Conservation (phyloP, 2,888 invertebrate genomes). For the Apodemia arnacis region DNA sequence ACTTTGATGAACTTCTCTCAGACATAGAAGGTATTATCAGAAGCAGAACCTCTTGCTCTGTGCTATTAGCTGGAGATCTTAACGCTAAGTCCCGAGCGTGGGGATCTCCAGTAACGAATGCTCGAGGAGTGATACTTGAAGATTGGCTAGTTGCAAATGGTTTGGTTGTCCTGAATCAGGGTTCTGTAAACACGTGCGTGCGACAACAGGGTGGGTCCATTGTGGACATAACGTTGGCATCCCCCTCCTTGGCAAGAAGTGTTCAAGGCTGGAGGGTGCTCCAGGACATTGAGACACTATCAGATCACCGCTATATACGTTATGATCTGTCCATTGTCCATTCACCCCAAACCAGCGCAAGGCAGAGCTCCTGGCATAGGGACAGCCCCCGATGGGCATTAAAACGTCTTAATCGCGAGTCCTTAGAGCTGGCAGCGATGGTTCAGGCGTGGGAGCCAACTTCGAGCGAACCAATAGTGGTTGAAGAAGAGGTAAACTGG, state of each 20-base stretch:
- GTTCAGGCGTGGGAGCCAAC: background rate
- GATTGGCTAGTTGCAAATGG: too few relatives aligned
- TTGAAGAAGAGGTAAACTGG: background rate
- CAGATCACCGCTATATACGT: background rate
- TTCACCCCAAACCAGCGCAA: background rate
- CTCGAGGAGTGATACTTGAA: background rate
- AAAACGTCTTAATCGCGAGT: background rate
- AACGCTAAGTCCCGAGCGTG: background rate
- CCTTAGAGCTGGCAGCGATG: background rate
- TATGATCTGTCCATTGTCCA: background rate
- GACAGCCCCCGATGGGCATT: background rate
- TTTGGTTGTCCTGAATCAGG: too few relatives aligned
- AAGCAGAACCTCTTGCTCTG: background rate
- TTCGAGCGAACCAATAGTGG: background rate
- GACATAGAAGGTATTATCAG: background rate
- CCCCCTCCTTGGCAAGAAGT: background rate
- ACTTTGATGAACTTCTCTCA: background rate
- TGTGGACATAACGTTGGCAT: background rate
- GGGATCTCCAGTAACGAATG: background rate
- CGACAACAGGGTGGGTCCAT: background rate
- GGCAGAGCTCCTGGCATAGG: background rate
- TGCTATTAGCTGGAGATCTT: background rate
- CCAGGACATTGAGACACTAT: background rate
- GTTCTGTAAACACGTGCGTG: too few relatives aligned
- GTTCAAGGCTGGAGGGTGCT: background rate